These are phyloP conservation scores for Lonchura striata DNA, from an alignment of 2,113 vertebrate species.

Conservation along the genomic window DNA sequence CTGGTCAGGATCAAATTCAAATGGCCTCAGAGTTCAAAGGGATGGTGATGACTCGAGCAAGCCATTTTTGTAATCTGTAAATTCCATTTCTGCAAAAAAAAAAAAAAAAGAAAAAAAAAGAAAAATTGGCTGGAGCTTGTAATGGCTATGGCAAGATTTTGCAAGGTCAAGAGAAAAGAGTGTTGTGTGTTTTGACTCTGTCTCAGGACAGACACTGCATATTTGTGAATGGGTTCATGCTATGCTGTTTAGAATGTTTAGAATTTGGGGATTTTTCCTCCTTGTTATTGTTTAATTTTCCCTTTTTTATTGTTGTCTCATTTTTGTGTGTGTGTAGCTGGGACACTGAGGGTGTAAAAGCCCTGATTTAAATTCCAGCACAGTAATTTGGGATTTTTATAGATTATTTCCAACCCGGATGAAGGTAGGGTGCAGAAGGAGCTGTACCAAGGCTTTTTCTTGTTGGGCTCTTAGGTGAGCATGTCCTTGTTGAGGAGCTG, in stretches of 20 bases:
- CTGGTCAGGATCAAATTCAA: conserved; percentile 51
- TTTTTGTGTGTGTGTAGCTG: neutral
- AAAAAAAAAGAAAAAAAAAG: neutral
- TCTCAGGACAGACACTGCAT: neutral
- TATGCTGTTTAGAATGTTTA: neutral
- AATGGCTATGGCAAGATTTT: conserved; percentile 29
- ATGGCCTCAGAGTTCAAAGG: conserved; percentile 62
- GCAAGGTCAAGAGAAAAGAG: conserved; percentile 37
- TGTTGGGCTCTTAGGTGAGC: rapidly evolving
- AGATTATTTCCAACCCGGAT: neutral
- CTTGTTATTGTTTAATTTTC: neutral
- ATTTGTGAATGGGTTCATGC: neutral
- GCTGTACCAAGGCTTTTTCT: rapidly evolving
- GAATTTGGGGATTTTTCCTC: neutral
- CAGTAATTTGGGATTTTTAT: neutral
- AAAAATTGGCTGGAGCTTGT: neutral
- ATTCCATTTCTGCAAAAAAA: conserved; percentile 41
- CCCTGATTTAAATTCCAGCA: neutral
- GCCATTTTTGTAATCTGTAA: conserved; percentile 64
- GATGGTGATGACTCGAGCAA: conserved; percentile 29
- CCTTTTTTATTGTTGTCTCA: neutral
- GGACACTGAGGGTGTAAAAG: neutral
- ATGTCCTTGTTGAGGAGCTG: rapidly evolving
- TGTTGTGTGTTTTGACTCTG: conserved; percentile 3
- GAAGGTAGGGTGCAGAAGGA: neutral